These are phyloP conservation scores for Nannoperca obscura DNA, from an alignment of 2,797 vertebrate species.

Conservation along the genomic window DNA sequence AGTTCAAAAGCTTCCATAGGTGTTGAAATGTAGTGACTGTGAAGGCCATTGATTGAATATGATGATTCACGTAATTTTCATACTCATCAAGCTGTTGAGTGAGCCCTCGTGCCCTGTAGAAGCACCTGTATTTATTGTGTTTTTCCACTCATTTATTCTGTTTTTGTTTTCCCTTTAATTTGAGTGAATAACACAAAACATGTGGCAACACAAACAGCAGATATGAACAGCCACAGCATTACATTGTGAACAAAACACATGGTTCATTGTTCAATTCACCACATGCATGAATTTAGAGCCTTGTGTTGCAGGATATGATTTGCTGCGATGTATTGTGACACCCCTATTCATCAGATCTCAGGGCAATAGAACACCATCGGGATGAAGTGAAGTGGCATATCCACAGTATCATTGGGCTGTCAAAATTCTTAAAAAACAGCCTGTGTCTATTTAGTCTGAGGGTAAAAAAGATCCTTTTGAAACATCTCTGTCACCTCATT, in stretches of 20 bases:
- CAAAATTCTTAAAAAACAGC: conserved; percentile 6
- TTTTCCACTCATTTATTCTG: neutral
- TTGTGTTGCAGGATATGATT: conserved; percentile 25
- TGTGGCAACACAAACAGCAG: neutral
- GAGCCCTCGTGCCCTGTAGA: neutral
- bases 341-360: conserved; percentile 11
- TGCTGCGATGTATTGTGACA: conserved; percentile 24
- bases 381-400: conserved; percentile 6
- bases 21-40: neutral
- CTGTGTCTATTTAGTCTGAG: neutral
- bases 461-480: conserved; percentile 23
- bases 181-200: neutral
- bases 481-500: conserved; percentile 18
- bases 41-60: neutral
- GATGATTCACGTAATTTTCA: neutral
- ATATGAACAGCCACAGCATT: neutral
- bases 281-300: conserved; percentile 9
- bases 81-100: neutral
- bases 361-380: conserved; percentile 2
- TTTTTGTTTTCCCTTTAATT: neutral
- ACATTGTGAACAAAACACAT: conserved; percentile 4
- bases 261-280: conserved; percentile 2
- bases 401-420: conserved; percentile 11
- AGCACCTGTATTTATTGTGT: conserved; percentile 1
- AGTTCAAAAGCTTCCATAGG: neutral